Conservation (phyloP, 2,888 invertebrate genomes). For the Lochmaea capreae region DNA sequence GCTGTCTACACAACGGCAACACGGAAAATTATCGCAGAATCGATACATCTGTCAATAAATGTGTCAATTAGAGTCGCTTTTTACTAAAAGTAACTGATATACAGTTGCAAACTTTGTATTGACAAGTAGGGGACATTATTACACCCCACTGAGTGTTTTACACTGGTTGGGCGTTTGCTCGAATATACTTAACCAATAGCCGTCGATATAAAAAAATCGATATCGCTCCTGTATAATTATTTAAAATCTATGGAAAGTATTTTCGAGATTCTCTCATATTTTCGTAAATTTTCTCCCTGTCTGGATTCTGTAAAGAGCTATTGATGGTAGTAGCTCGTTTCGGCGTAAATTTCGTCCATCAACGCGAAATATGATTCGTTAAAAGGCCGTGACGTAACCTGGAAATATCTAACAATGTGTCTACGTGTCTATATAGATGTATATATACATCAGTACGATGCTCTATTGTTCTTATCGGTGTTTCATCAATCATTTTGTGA, state of each 20-base stretch:
- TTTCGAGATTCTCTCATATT: too few species aligned
- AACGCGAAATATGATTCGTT: background rate
- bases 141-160: too few species aligned
- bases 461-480: constrained; percentile 7
- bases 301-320: background rate
- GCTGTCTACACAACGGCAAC: background rate
- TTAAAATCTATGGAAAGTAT: too few species aligned
- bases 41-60: background rate
- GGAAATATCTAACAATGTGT: constrained; percentile 4
- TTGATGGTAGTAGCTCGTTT: background rate
- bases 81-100: too few species aligned
- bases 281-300: background rate
- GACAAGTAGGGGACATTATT: too few species aligned
- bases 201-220: too few species aligned
- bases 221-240: too few species aligned
- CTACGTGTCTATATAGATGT: background rate
- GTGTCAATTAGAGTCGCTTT: background rate
- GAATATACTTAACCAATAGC: too few species aligned
- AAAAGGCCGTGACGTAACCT: constrained; percentile 5
- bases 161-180: too few species aligned
- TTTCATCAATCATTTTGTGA: constrained; percentile 14
- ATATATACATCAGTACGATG: background rate
- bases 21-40: background rate
- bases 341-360: background rate
- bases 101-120: too few species aligned